phyloP scores from a whole-genome alignment of 2,797 vertebrate genomes.

The Hydrophis major region DNA sequence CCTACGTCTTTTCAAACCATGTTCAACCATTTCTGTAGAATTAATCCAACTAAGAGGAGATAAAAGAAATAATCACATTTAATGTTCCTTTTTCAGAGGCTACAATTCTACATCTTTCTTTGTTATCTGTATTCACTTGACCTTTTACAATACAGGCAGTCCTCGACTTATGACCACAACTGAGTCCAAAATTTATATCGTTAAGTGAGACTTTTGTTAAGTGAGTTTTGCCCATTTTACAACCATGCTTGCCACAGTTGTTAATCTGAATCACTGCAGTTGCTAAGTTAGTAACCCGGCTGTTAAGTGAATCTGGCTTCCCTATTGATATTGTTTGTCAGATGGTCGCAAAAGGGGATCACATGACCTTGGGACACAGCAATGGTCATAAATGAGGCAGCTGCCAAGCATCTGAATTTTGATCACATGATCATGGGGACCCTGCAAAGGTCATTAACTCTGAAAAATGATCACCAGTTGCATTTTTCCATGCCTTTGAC shows the following conservation, averaged over 20 bases:
- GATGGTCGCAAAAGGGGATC: no score
- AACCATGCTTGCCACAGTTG: no score
- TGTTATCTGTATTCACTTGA: neutral
- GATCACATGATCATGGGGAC: neutral
- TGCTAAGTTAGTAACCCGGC: neutral
- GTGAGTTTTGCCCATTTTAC: no score
- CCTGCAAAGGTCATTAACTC: no score
- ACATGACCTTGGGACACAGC: no score
- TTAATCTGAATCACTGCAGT: neutral
- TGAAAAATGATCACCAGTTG: neutral
- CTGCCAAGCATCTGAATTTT: neutral
- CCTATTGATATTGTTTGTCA: no score
- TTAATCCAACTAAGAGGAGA: conserved; percentile 6
- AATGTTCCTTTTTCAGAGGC: neutral
- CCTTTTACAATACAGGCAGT: neutral
- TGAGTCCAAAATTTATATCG: no score
- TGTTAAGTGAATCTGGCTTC: neutral
- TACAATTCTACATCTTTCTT: neutral
- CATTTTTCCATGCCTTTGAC: no score
- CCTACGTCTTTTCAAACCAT: neutral
- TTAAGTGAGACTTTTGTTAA: no score
- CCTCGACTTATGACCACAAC: no score
- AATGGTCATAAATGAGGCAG: neutral
- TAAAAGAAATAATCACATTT: neutral
- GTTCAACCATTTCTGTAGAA: neutral